Base-by-base conservation (phyloP, 1,140 invertebrate species). In the Magallana angulata region DNA sequence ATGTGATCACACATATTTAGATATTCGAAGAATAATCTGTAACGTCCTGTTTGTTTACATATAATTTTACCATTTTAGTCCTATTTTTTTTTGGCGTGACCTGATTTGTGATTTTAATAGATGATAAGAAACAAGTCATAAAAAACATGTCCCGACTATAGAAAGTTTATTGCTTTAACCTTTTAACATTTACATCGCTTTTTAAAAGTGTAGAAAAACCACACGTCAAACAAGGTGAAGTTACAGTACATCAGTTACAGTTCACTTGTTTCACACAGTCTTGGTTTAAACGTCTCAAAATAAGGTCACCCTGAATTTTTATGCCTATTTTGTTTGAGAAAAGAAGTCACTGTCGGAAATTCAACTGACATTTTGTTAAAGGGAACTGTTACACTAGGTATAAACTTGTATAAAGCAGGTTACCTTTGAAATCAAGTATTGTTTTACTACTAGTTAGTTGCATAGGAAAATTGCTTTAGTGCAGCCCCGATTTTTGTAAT, bases 371-470 rank as follows among this genome's bases (percentile, higher is more conserved):
- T 62, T 62, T 62, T 62, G 59, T 62, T 62, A 62, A 62, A 62
- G 9, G 9, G 59, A 62, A 62, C 59, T 62, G 59, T 62, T 62
- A 62, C 59, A 62, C 59, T 62, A 62, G 12, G 59, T 62, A 11
- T 62, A 62, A 62, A 62, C 59, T 62, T 60, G 59, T 60, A 60
- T 60, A 60, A 60, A 60, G 59, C 59, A 60, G 59, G 59, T 60
- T 60, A 60, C 59, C 59, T 60, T 60, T 62, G 59, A 62, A 62
- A 62, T 62, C 59, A 62, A 62, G 59, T 62, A 62, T 62, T 62
- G 59, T 62, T 62, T 62, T 62, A 62, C 6, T 62, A 62, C 59
- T 62, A 62, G 59, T 62, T 62, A 62, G 59, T 62, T 62, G 59
- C 8, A 62, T 62, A 9, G 59, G 59, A 62, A 62, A 62, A 62